Evolutionary conservation across 2,888 invertebrate species (phyloP).

Genomic region (Cheilosia urbana): DNA sequence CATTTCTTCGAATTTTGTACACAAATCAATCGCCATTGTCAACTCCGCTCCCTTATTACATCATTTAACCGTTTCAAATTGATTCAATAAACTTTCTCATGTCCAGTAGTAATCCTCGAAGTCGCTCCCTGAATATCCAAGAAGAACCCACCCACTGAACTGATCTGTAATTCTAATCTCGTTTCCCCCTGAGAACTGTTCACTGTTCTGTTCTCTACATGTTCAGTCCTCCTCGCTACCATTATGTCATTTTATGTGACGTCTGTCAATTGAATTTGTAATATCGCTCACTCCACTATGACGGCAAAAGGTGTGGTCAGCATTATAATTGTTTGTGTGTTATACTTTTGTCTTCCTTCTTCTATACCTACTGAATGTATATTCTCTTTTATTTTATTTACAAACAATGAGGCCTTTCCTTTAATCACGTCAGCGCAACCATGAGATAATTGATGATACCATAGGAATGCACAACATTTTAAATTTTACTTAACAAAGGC

Average conservation of each 20-base stretch:
- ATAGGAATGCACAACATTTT: slow-evolving; percentile 27
- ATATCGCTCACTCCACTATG: slow-evolving; percentile 16
- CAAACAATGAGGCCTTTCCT: slow-evolving; percentile 10
- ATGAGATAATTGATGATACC: slow-evolving; percentile 34
- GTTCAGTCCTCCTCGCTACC: not conserved
- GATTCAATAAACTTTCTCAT: slow-evolving; percentile 34
- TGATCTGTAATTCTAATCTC: slow-evolving; percentile 45
- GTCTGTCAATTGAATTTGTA: slow-evolving; percentile 64
- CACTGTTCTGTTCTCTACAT: too few species aligned
- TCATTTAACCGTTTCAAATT: not conserved
- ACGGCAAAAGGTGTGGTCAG: slow-evolving; percentile 47
- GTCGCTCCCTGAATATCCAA: slow-evolving; percentile 18
- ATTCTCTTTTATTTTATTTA: not conserved
- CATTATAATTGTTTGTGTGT: slow-evolving; percentile 6
- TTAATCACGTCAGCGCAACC: slow-evolving; percentile 21
- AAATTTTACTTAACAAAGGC: slow-evolving; percentile 16
- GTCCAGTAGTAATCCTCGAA: slow-evolving; percentile 1
- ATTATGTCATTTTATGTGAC: slow-evolving; percentile 66
- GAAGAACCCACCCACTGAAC: not conserved
- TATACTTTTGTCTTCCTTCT: slow-evolving; percentile 15
- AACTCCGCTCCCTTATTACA: not conserved
- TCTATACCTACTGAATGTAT: slow-evolving; percentile 9
- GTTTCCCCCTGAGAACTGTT: slow-evolving; percentile 20
- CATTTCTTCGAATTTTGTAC: not conserved
- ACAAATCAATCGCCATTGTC: too few species aligned